Base-by-base conservation (phyloP, 1,140 invertebrate genomes). In the Drosophila pruinosa region DNA sequence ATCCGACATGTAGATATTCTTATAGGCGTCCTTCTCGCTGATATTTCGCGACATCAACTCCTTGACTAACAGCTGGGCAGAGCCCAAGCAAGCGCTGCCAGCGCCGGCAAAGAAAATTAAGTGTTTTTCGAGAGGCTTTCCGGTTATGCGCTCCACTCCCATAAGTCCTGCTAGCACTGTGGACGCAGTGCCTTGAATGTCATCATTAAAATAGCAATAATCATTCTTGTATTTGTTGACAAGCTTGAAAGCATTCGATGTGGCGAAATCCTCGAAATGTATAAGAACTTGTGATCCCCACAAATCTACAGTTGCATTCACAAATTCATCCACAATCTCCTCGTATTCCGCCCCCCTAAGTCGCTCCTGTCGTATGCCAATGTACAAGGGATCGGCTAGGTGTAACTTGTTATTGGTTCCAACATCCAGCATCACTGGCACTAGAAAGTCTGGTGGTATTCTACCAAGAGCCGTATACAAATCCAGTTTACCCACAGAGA, bases 151-250 rank as follows among this genome's bases (percentile, higher is more conserved):
- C 4, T 98, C 92, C 15, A 96, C 95, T 8, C 96, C 96, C 5
- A 99, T 91, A 14, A 99, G 91, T 0, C 98, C 98, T 7, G 97
- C 97, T 5, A 99, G 94, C 1, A 97, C 97, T 3, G 99, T 98
- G 4, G 97, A 93, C 1, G 96, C 96, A 0, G 98, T 99, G 10
- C 98, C 98, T 91, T 99, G 98, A 80, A 99, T 99, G 88, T 99
- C 98, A 89, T 99, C 98, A 91, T 99, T 99, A 91, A 99, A 99
- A 2, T 96, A 98, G 88, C 97, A 98, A 86, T 98, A 99, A n/a
- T 91, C 78, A 43, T 97, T 91, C 31, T 96, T 93, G 92, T 99
- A 99, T 89, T 97, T 98, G 53, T 94, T 94, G 48, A 99, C 92
- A 19, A 99, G 92, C 22, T 96, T 93, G 91, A 99, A 99, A 2